phyloP scores from a whole-genome alignment of 2,797 vertebrate species.

The Acanthornis magna region DNA sequence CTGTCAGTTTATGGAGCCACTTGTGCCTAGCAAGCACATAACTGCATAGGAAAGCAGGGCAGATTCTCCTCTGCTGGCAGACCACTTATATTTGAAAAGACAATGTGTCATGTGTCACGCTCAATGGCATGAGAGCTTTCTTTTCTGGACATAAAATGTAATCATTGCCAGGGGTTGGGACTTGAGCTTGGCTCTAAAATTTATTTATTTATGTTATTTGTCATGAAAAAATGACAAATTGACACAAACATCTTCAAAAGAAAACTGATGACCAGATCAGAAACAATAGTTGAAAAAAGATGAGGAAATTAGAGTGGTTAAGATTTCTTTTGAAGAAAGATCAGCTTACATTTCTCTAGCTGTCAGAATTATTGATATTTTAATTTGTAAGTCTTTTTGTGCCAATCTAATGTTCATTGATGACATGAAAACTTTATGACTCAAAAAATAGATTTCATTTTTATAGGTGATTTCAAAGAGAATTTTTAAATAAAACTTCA shows the following conservation, averaged over 20 bases:
- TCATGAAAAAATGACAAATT: conserved; percentile 4
- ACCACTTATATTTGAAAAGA: not conserved
- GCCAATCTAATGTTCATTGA: conserved; percentile 32
- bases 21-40: not conserved
- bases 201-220: conserved; percentile 11
- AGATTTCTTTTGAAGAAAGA: conserved; percentile 9
- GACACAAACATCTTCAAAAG: not conserved
- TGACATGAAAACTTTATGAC: not conserved
- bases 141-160: conserved; percentile 10
- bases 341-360: not conserved
- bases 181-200: not conserved
- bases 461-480: conserved; percentile 28
- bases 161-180: not conserved
- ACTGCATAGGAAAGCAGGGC: not conserved
- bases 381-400: conserved; percentile 47
- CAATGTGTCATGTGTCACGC: not conserved
- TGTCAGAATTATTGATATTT: conserved; percentile 39
- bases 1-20: not conserved
- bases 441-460: conserved; percentile 11
- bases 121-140: not conserved
- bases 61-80: not conserved
- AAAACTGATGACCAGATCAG: not conserved
- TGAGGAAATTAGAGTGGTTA: not conserved
- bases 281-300: not conserved
- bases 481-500: conserved; percentile 33